A percentile compares a stretch with the other conserved stretches of the same genome.
Evolutionary conservation across 2,888 invertebrate species (phyloP).

Genomic region (Osedax fenrisi): DNA sequence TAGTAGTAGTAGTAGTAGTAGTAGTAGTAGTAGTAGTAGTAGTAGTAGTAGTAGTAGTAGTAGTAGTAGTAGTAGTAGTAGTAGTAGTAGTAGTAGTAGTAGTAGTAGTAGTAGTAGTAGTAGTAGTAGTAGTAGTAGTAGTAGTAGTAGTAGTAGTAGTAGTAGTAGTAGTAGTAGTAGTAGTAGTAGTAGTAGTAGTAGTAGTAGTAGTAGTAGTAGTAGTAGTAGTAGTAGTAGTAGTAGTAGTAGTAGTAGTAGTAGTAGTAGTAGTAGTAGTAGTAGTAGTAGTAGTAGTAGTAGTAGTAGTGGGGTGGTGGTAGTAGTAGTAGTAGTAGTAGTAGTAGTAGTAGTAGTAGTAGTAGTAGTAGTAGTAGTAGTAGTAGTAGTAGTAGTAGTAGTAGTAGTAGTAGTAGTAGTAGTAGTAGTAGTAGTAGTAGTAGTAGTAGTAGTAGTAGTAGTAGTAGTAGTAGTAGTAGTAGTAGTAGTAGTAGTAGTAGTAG

Average conservation of each 20-base stretch:
- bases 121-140: slow-evolving; percentile 27
- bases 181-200: slow-evolving; percentile 22
- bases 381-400: slow-evolving; percentile 26
- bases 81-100: slow-evolving; percentile 23
- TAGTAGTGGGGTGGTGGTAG: slow-evolving; percentile 20
- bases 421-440: slow-evolving; percentile 23
- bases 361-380: slow-evolving; percentile 27
- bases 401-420: slow-evolving; percentile 24
- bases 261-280: slow-evolving; percentile 27
- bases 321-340: slow-evolving; percentile 26
- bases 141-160: slow-evolving; percentile 16
- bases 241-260: slow-evolving; percentile 27
- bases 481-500: slow-evolving; percentile 27
- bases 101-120: slow-evolving; percentile 28
- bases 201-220: slow-evolving; percentile 8
- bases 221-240: slow-evolving; percentile 25
- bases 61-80: slow-evolving; percentile 26
- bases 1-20: slow-evolving; percentile 28
- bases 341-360: slow-evolving; percentile 27
- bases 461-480: slow-evolving; percentile 23
- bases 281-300: slow-evolving; percentile 26
- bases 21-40: slow-evolving; percentile 25
- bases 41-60: slow-evolving; percentile 26
- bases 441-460: slow-evolving; percentile 10
- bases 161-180: slow-evolving; percentile 21